These are phyloP conservation scores for Pantherophis vulpinus DNA, from an alignment of 2,797 vertebrate species.

Conservation along the genomic window DNA sequence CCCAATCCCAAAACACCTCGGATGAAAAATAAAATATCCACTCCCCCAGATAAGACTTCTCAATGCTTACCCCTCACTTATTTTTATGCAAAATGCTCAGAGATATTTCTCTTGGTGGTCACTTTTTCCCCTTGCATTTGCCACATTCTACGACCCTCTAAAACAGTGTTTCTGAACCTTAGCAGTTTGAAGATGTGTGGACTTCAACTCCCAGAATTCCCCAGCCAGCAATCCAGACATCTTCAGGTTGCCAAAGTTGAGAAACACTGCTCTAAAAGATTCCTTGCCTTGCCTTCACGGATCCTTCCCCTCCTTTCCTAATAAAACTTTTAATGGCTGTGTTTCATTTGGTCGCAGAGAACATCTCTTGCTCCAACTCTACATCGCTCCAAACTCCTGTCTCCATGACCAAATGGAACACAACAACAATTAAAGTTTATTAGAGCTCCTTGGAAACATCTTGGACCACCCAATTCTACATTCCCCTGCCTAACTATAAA, in stretches of 20 bases:
- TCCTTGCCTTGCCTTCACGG: too few relatives aligned
- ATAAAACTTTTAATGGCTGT: not conserved
- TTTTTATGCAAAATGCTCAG: not conserved
- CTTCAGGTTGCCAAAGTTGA: not conserved
- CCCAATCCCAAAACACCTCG: not conserved
- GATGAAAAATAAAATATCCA: not conserved
- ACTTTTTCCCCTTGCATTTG: not conserved
- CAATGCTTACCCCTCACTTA: not conserved
- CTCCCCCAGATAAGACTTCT: not conserved
- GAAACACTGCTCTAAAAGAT: not conserved
- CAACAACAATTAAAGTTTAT: not conserved
- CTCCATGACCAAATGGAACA: not conserved
- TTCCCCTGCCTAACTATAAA: not conserved
- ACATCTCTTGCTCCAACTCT: not conserved
- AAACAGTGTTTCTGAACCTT: not conserved
- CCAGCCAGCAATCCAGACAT: not conserved
- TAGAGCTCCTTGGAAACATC: not conserved
- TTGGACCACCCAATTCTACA: not conserved
- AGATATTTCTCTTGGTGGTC: not conserved
- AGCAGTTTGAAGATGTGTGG: not conserved
- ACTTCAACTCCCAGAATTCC: not conserved
- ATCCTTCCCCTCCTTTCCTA: not conserved
- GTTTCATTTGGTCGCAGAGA: not conserved
- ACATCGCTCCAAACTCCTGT: not conserved
- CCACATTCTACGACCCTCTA: not conserved